phyloP scores from a whole-genome alignment of 2,113 vertebrate species.

The Turnix velox region DNA sequence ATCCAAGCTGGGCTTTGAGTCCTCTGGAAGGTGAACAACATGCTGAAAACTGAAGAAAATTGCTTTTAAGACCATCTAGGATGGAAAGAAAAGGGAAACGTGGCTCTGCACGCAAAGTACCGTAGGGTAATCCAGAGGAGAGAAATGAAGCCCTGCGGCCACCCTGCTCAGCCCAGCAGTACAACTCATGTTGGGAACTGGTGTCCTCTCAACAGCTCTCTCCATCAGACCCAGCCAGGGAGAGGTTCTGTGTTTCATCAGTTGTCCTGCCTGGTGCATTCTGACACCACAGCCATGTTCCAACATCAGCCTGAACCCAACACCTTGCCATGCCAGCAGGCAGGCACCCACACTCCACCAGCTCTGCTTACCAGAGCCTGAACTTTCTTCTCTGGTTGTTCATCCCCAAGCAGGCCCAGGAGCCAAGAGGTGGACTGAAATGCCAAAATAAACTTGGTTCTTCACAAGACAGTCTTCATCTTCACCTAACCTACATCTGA shows the following conservation, averaged over 20 bases:
- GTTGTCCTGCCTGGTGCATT: not conserved
- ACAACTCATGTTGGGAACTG: not conserved
- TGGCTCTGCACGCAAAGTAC: accelerated
- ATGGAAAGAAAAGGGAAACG: not conserved
- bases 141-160: not conserved
- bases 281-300: not conserved
- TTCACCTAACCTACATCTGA: not conserved
- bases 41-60: not conserved
- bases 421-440: not conserved
- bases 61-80: not conserved
- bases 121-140: not conserved
- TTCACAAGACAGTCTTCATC: not conserved
- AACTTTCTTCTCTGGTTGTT: not conserved
- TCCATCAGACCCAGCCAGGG: accelerated
- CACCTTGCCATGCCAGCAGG: accelerated
- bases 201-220: not conserved
- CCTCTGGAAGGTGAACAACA: not conserved
- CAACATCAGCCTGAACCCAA: not conserved
- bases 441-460: not conserved
- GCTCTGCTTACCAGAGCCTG: not conserved
- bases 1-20: not conserved
- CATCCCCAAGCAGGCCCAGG: not conserved
- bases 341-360: not conserved
- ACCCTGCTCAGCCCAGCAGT: not conserved
- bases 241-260: not conserved